Conservation (phyloP, 2,797 vertebrate species). For the Intellagama lesueurii region DNA sequence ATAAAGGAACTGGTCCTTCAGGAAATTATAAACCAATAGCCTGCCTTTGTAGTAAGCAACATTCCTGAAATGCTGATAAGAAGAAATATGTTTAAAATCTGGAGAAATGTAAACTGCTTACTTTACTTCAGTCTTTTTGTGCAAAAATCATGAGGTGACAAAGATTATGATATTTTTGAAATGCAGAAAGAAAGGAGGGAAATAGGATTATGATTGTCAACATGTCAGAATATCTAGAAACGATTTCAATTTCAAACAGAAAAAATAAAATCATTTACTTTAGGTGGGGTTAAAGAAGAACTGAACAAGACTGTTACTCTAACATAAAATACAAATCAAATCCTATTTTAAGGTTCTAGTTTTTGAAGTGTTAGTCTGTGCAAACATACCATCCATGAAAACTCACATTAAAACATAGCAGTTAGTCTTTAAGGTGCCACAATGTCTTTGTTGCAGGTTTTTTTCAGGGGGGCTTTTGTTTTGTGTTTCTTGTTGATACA, state of each 20-base stretch:
- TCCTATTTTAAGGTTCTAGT: background rate
- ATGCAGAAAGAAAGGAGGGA: background rate
- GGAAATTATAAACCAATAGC: conserved; percentile 16
- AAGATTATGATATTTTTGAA: background rate
- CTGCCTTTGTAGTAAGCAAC: background rate
- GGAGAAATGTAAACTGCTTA: conserved; percentile 2
- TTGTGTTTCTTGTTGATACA: too few relatives aligned
- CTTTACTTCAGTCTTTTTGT: conserved; percentile 6
- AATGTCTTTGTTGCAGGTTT: background rate
- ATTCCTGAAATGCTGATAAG: background rate
- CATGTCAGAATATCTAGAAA: background rate
- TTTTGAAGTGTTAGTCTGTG: too few relatives aligned
- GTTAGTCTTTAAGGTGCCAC: too few relatives aligned
- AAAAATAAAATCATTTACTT: background rate
- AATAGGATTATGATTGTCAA: background rate
- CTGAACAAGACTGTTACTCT: background rate
- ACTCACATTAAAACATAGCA: too few relatives aligned
- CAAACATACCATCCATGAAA: too few relatives aligned
- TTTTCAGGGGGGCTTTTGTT: too few relatives aligned
- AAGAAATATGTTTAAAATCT: background rate
- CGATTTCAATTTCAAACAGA: background rate
- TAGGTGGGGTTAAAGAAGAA: background rate
- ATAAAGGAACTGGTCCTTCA: background rate
- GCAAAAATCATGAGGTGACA: background rate
- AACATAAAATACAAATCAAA: conserved; percentile 8